Evolutionary conservation across 2,888 invertebrate species (phyloP), one percentile per base, ranked within the genome.

Genomic region (Heliconius ethilla): DNA sequence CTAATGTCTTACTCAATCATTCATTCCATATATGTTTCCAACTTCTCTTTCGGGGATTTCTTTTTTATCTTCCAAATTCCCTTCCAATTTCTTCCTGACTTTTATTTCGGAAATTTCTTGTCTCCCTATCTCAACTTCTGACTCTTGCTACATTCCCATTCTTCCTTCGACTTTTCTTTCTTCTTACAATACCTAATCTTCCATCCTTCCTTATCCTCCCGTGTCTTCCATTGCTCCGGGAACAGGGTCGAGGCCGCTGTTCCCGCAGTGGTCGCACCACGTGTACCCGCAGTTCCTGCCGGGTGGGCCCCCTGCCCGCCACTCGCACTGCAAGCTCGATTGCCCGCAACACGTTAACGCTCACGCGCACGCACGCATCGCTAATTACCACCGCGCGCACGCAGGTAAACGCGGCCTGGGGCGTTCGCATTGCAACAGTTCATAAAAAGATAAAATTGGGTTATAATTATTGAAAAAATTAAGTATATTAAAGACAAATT

Each of bases 191-290:
- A n/a, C 59, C n/a, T 22, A 9, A 9, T 59, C 59, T 59, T 59
- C 59, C n/a, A 22, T 51, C 22, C 22, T 51, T 22, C 62, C 62
- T 37, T 18, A 51, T 66, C 22, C 59, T 63, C 59, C 65, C 62
- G 51, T 62, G 62, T 74, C 45, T 63, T 9, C 76, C 63, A 33
- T 74, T 37, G 29, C 29, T n/a, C 62, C 69, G 70, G 67, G 40
- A 22, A 22, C 77, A 84, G 94, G 97, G 91, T 96, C 97, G 88
- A 96, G 97, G 90, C 98, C 98, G 87, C 96, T 98, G 91, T 98
- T 98, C 94, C 98, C 98, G 86, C 98, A 98, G 95, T 98, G 98
- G 98, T 98, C 98, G 87, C 98, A 98, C 95, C 98, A 98, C 95
- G 98, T 98, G 89, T 98, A 98, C 95, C 98, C 98, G 87, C 98